phyloP scores from a whole-genome alignment of 2,113 vertebrate species.

The Mesoclemmys tuberculata region DNA sequence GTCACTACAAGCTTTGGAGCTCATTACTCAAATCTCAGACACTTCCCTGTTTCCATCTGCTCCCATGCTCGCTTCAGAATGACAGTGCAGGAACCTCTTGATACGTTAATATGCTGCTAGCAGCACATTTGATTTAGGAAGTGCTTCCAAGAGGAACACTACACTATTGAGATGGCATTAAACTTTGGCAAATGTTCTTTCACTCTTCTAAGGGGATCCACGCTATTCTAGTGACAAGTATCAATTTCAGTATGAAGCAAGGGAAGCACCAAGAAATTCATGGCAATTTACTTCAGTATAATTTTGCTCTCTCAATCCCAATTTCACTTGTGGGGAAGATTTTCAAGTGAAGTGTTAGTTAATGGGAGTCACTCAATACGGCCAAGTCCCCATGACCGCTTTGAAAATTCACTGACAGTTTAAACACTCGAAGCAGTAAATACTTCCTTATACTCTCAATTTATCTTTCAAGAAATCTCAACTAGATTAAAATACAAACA shows the following conservation, averaged over 20 bases:
- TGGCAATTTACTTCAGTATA: not conserved
- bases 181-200: not conserved
- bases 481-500: not conserved
- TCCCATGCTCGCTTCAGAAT: not conserved
- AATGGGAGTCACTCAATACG: not conserved
- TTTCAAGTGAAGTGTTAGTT: not conserved
- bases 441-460: not conserved
- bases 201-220: not conserved
- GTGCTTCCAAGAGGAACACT: not conserved
- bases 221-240: not conserved
- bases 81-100: not conserved
- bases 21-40: slow-evolving; percentile 17
- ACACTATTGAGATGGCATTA: not conserved
- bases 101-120: not conserved
- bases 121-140: not conserved
- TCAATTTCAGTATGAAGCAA: not conserved
- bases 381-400: not conserved
- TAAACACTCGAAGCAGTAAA: not conserved
- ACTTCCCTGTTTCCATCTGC: not conserved
- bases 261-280: not conserved
- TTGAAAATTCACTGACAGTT: not conserved
- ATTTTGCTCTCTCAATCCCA: not conserved
- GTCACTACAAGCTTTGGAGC: slow-evolving; percentile 15
- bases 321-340: not conserved
- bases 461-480: not conserved